Evolutionary conservation across 2,113 vertebrate species (phyloP).

Genomic region (Cranoglanis bouderius): DNA sequence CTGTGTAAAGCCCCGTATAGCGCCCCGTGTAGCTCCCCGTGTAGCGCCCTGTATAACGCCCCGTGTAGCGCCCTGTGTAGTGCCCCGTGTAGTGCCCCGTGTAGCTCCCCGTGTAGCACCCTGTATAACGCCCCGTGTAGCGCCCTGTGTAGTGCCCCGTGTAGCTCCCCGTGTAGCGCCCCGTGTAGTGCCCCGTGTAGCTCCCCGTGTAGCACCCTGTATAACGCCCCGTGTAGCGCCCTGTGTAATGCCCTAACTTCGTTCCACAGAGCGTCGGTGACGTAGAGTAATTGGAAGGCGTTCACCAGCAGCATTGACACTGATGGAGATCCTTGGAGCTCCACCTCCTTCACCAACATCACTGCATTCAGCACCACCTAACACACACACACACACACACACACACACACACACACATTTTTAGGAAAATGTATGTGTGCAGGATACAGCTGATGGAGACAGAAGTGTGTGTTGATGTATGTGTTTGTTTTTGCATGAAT

Average conservation of each 20-base stretch:
- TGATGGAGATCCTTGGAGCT: conserved; percentile 80
- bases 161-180: background rate
- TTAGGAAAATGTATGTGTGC: background rate
- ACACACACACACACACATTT: background rate
- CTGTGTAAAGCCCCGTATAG: too few species aligned
- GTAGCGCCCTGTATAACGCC: background rate
- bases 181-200: background rate
- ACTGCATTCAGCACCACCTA: conserved; percentile 84
- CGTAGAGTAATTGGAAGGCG: conserved; percentile 85
- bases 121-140: background rate
- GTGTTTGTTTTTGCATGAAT: background rate
- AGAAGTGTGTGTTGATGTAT: background rate
- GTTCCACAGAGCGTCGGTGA: conserved; percentile 83
- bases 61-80: background rate
- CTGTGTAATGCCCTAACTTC: conserved; percentile 70
- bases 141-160: too few species aligned
- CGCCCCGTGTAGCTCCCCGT: too few species aligned
- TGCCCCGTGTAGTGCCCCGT: background rate
- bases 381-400: conserved; percentile 33
- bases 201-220: too few species aligned
- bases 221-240: background rate
- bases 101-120: too few species aligned
- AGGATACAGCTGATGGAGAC: background rate
- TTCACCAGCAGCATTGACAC: conserved; percentile 86
- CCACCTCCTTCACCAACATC: conserved; percentile 83